These are phyloP conservation scores for Tinea semifulvella DNA, from an alignment of 2,888 invertebrate genomes.

Conservation along the genomic window DNA sequence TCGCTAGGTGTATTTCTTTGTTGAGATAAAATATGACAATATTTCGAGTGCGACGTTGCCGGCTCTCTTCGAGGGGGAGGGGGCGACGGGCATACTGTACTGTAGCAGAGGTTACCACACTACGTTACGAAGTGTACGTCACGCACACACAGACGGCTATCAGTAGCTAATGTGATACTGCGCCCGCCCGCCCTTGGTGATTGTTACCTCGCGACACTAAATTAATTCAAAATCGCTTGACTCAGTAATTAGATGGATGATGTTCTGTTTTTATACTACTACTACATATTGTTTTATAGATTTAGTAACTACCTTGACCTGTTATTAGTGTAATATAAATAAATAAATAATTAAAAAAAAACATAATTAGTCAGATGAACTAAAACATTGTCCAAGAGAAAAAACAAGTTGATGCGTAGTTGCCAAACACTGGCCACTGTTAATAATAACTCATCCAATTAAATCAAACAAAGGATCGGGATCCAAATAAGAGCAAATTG, in stretches of 20 bases:
- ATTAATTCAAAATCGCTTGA: constrained; percentile 12
- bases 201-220: constrained; percentile 37
- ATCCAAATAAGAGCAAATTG: constrained; percentile 50
- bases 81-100: constrained; percentile 28
- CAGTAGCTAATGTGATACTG: constrained; percentile 62
- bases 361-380: constrained; percentile 6
- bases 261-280: background rate
- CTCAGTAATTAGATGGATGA: constrained; percentile 5
- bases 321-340: background rate
- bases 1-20: constrained; percentile 40
- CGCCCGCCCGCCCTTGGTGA: constrained; percentile 27
- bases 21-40: constrained; percentile 53
- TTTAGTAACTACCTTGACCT: no score
- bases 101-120: constrained; percentile 10
- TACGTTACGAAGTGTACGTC: constrained; percentile 6
- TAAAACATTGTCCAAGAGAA: constrained; percentile 11
- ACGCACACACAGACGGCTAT: constrained; percentile 53
- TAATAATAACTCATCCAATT: constrained; percentile 23
- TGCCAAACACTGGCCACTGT: background rate
- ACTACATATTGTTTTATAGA: background rate
- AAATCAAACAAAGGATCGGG: constrained; percentile 16
- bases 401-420: background rate
- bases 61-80: constrained; percentile 31
- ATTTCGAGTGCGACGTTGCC: constrained; percentile 64
- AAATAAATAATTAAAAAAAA: background rate